These are phyloP conservation scores for Barbus barbus DNA, from an alignment of 2,113 vertebrate species.

Conservation along the genomic window DNA sequence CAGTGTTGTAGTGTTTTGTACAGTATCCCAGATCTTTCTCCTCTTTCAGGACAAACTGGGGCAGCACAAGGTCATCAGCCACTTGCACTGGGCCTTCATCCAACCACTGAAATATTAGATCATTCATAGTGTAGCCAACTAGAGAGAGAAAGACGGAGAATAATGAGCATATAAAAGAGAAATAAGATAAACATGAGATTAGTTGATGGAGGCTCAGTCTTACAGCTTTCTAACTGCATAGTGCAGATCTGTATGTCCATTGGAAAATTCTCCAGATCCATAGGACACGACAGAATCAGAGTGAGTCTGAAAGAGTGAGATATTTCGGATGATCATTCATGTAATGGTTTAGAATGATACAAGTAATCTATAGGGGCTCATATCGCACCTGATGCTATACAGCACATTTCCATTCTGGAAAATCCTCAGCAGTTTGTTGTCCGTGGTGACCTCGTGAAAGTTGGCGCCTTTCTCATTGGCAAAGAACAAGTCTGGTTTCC, in stretches of 20 bases:
- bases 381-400: constrained; percentile 81
- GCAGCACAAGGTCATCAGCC: constrained; percentile 87
- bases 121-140: constrained; percentile 98
- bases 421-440: constrained; percentile 93
- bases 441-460: constrained; percentile 92
- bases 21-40: constrained; percentile 92
- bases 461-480: constrained; percentile 94
- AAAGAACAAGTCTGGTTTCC: constrained; percentile 95
- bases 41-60: constrained; percentile 90
- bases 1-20: constrained; percentile 94
- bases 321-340: background rate
- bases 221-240: constrained; percentile 96
- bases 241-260: constrained; percentile 95
- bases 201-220: constrained; percentile 64
- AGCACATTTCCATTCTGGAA: constrained; percentile 95
- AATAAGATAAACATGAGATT: constrained; percentile 4
- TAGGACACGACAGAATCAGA: constrained; percentile 90
- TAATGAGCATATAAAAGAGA: constrained; percentile 1
- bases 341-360: background rate
- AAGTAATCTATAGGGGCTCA: background rate
- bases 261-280: constrained; percentile 96
- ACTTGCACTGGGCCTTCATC: constrained; percentile 91
- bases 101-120: constrained; percentile 92
- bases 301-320: constrained; percentile 77
- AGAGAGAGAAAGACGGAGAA: constrained; percentile 29